Evolutionary conservation across 2,113 vertebrate genomes (phyloP).

Genomic region (Epinephelus cyanopodus): DNA sequence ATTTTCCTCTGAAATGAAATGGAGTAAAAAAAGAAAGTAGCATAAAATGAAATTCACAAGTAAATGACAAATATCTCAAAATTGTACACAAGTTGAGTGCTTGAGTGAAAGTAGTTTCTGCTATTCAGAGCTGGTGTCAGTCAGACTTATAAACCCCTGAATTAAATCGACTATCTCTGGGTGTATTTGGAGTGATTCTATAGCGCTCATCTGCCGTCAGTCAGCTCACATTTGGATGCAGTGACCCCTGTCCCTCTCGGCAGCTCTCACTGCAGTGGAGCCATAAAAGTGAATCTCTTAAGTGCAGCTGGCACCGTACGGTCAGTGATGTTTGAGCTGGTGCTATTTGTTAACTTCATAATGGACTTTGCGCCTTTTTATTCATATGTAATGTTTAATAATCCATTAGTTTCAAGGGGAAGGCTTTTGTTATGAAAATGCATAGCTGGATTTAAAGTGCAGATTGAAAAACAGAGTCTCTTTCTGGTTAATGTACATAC

Average conservation of each 20-base stretch:
- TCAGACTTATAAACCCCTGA: constrained; percentile 12
- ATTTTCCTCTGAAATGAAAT: no score
- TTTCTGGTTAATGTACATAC: constrained; percentile 10
- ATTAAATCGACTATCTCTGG: constrained; percentile 29
- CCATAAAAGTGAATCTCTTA: constrained; percentile 36
- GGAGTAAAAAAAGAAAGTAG: neutral
- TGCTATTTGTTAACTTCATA: constrained; percentile 50
- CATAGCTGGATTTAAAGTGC: constrained; percentile 22
- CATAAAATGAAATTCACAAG: constrained; percentile 4
- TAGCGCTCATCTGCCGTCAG: constrained; percentile 39
- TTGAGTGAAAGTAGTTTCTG: constrained; percentile 11
- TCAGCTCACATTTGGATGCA: constrained; percentile 47
- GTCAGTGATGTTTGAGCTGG: constrained; percentile 42
- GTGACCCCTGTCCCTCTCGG: constrained; percentile 45
- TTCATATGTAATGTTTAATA: constrained; percentile 38
- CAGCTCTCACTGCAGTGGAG: constrained; percentile 35
- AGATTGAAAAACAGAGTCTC: neutral
- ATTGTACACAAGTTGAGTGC: neutral
- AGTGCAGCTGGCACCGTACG: constrained; percentile 54
- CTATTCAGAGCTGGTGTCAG: constrained; percentile 2
- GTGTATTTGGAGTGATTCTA: constrained; percentile 33
- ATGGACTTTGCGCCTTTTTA: constrained; percentile 44
- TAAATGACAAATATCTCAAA: neutral
- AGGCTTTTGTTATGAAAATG: constrained; percentile 26
- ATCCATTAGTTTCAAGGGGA: constrained; percentile 53